A percentile compares a stretch with the other conserved stretches of the same genome.
Conservation (phyloP, 1,140 invertebrate genomes). For the Euura lappo region DNA sequence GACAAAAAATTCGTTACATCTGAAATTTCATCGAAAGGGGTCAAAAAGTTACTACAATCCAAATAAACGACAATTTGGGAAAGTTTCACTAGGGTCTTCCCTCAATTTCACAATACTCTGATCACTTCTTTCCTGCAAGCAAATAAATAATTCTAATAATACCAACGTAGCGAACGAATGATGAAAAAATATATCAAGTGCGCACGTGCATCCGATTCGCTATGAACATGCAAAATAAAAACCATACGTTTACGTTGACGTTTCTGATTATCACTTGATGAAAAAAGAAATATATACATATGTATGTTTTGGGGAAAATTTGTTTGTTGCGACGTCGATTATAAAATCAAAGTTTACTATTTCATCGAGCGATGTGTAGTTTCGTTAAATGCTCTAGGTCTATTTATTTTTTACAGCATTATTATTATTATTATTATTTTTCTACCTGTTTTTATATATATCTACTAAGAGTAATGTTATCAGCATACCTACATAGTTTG, state of each 20-base stretch:
- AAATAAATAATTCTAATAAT: no score
- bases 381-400: background rate
- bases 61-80: no score
- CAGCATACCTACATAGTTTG: background rate
- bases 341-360: background rate
- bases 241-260: no score
- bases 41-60: no score
- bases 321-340: background rate
- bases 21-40: no score
- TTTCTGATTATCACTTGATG: no score
- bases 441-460: no score
- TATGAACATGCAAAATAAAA: background rate
- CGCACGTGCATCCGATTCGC: background rate
- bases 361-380: background rate
- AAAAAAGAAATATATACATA: background rate
- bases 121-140: no score
- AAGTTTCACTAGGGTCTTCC: no score
- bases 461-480: background rate
- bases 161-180: background rate
- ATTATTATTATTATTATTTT: background rate
- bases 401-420: background rate
- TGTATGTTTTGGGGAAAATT: slow-evolving; percentile 5
- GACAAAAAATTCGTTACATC: no score
- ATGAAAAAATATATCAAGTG: background rate
- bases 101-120: no score